Evolutionary conservation across 2,113 vertebrate genomes (phyloP), one percentile per base, ranked within the genome.

Genomic region (Lagopus muta): DNA sequence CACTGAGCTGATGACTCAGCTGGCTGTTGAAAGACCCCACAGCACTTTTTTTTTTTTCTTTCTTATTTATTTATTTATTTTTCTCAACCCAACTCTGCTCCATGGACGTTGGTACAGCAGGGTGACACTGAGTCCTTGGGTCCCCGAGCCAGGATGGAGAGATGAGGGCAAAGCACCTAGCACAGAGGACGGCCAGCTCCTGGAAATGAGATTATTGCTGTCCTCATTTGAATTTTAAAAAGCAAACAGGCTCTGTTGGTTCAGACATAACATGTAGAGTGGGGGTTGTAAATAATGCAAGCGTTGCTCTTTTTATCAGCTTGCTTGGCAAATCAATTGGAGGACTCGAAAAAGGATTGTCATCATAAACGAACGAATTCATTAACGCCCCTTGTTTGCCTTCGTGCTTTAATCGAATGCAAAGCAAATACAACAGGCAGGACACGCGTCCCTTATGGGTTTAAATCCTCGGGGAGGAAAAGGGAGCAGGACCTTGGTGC

Each of bases 201-300:
- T 42, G 58, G 54, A 93, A 86, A 78, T 67, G 55, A 73, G 64
- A 57, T 95, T 82, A 42, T 76, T 92, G 66, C 47, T 38, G 20
- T 77, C 88, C 67, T 79, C 62, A 62, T 94, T 88, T 91, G 72
- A 88, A 96, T 94, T 93, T 92, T 81, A 32, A 72, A 82, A 92
- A 88, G 82, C 83, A 82, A 80, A 82, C 76, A 61, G 52, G 67
- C 82, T 79, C n/a, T 96, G 93, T 96, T 86, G 94, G 70, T 92
- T 91, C 95, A 92, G 88, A 95, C 82, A 40, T 72, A 58, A 18
- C 86, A 16, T 78, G 90, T 67, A 5, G 89, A n/a, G 60, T 54
- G 14, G 3, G 76, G 65, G 66, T 70, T 36, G 95, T 95, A 93
- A 97, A 97, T 97, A 95, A 95, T 95, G 95, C 95, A 95, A 90